Conservation (phyloP, 2,797 vertebrate genomes). For the Danio choprae region DNA sequence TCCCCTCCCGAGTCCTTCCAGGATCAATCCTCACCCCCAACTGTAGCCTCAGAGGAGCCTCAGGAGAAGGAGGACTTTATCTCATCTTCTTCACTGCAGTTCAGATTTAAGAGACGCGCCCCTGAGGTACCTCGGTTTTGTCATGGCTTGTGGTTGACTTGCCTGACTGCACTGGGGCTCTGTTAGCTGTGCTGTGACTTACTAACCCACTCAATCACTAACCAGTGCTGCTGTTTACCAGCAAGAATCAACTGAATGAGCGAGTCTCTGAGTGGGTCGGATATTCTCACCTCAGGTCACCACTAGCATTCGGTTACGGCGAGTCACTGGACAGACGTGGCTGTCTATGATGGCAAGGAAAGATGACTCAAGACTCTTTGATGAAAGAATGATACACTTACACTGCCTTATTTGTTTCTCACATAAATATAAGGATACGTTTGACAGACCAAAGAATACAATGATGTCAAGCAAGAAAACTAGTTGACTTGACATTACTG, state of each 20-base stretch:
- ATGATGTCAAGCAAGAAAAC: no score
- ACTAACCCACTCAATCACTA: conserved; percentile 71
- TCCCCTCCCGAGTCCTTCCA: conserved; percentile 58
- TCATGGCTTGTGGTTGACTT: conserved; percentile 68
- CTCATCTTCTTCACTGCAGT: conserved; percentile 68
- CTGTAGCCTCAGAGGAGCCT: conserved; percentile 61
- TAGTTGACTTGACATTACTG: no score
- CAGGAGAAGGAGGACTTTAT: conserved; percentile 65
- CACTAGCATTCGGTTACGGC: conserved; percentile 18
- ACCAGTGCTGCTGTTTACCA: conserved; percentile 61
- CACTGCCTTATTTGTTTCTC: background rate
- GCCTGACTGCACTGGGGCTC: conserved; percentile 65
- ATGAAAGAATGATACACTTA: background rate
- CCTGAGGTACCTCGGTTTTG: conserved; percentile 77
- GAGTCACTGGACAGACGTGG: conserved; percentile 16
- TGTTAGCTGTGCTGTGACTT: conserved; percentile 61
- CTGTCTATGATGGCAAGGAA: background rate
- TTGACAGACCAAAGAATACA: no score
- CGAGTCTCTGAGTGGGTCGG: background rate
- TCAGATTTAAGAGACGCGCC: conserved; percentile 80
- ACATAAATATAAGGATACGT: background rate
- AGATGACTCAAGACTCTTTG: conserved; percentile 9
- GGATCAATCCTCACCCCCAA: conserved; percentile 58
- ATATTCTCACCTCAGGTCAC: conserved; percentile 14
- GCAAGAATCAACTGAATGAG: conserved; percentile 26